These are phyloP conservation scores for Eptesicus fuscus DNA, from an alignment of 2,113 vertebrate genomes.

Conservation along the genomic window DNA sequence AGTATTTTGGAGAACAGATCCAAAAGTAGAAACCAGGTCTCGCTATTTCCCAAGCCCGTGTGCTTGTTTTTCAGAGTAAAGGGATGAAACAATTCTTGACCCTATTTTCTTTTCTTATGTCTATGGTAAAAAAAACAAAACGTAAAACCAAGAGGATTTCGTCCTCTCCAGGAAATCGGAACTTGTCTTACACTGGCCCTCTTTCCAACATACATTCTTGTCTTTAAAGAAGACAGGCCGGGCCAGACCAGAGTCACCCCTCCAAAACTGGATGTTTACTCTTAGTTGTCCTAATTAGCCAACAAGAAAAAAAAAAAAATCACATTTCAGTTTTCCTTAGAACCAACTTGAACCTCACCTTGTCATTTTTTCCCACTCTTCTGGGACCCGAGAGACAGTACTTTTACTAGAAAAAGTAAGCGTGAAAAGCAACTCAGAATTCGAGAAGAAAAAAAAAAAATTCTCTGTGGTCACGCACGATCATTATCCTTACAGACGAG, in stretches of 20 bases:
- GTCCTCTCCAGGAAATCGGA: background rate
- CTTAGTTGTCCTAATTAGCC: constrained; percentile 23
- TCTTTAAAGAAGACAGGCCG: background rate
- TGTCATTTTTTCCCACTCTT: background rate
- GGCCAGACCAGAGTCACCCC: background rate
- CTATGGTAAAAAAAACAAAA: background rate
- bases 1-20: background rate
- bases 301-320: background rate
- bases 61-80: background rate
- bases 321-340: background rate
- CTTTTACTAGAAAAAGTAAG: background rate
- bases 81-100: background rate
- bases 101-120: constrained; percentile 33
- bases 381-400: background rate
- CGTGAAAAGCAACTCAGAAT: background rate
- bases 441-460: background rate
- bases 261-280: background rate
- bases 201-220: background rate
- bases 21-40: constrained; percentile 53
- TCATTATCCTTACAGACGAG: background rate
- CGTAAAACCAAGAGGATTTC: background rate
- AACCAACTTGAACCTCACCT: background rate
- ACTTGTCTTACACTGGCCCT: background rate
- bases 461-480: no score
- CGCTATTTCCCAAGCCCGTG: background rate